Evolutionary conservation across 2,797 vertebrate genomes (phyloP).

Genomic region (Pangasius krempfi): DNA sequence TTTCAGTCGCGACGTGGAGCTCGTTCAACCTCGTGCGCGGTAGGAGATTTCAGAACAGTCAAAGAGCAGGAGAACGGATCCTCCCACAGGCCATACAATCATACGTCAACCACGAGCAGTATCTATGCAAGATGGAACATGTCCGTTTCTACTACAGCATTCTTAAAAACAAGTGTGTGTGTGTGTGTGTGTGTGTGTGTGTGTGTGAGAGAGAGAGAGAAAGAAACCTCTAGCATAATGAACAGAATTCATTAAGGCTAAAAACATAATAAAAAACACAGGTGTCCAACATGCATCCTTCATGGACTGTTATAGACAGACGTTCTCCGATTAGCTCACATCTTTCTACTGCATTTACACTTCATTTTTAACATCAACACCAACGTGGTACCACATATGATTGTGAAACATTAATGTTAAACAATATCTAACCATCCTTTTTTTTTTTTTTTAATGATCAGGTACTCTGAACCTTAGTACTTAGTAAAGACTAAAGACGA

Average conservation of each 20-base stretch:
- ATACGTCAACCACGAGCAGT: not conserved
- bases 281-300: not conserved
- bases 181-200: too few relatives aligned
- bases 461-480: not conserved
- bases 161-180: not conserved
- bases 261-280: not conserved
- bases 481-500: not conserved
- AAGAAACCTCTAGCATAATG: not conserved
- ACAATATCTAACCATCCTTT: not conserved
- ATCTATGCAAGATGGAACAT: not conserved
- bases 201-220: too few relatives aligned
- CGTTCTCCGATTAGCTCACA: not conserved
- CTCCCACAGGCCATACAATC: conserved; percentile 1
- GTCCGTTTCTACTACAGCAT: not conserved
- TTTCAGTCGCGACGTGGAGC: not conserved
- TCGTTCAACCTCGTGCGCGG: not conserved
- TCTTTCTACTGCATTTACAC: not conserved
- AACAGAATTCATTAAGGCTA: not conserved
- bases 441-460: not conserved
- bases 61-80: not conserved
- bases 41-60: not conserved
- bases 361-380: conserved; percentile 1
- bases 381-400: not conserved
- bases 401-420: not conserved
- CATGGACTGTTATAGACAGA: not conserved